phyloP scores from a whole-genome alignment of 1,140 invertebrate species.

The Papilio machaon region DNA sequence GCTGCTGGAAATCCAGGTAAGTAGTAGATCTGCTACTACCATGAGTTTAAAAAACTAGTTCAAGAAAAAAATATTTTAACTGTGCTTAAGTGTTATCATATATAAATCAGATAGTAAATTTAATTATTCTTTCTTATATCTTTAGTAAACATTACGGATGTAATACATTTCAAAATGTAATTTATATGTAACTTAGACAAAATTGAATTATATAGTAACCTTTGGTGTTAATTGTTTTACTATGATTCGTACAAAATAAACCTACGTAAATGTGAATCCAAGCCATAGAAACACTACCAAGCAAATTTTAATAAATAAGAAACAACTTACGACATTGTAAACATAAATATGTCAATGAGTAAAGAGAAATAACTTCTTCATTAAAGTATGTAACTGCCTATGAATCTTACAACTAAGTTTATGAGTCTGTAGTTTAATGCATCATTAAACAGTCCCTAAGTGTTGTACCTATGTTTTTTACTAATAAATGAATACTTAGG shows the following conservation, averaged over 20 bases:
- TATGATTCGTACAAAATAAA: background rate
- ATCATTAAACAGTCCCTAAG: background rate
- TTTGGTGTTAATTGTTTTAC: background rate
- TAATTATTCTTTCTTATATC: background rate
- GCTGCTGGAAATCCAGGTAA: conserved; percentile 95
- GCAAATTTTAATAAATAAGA: background rate
- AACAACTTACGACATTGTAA: background rate
- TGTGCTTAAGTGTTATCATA: too few relatives aligned
- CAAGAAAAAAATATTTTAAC: background rate
- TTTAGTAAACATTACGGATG: background rate
- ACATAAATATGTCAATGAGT: background rate
- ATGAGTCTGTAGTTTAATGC: background rate
- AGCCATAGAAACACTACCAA: background rate
- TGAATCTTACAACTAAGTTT: too few relatives aligned
- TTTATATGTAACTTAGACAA: background rate
- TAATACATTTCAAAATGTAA: background rate
- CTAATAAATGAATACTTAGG: background rate
- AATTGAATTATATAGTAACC: background rate
- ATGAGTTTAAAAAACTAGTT: background rate
- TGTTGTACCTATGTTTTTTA: too few relatives aligned
- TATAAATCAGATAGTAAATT: background rate
- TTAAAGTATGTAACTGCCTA: background rate
- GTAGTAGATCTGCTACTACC: conserved; percentile 42
- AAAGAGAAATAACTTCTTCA: background rate
- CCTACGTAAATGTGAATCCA: background rate